Evolutionary conservation across 2,888 invertebrate species (phyloP).

Genomic region (Bombyx huttoni): DNA sequence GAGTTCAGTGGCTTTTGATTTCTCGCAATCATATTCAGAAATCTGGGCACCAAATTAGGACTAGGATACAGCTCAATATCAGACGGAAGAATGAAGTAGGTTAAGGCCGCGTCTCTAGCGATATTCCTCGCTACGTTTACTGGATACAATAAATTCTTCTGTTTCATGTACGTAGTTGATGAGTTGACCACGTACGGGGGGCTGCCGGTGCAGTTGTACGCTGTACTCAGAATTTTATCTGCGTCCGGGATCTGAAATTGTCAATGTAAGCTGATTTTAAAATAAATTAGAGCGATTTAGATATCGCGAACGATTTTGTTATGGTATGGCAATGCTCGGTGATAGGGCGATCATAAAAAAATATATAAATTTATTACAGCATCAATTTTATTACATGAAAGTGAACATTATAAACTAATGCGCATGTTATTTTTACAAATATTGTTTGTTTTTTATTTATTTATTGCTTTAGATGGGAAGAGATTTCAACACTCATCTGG

Average conservation of each 20-base stretch:
- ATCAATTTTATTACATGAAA: too few relatives aligned
- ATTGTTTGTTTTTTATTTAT: too few relatives aligned
- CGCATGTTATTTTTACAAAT: too few relatives aligned
- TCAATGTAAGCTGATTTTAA: background rate
- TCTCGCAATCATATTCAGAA: conserved; percentile 87
- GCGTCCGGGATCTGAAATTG: conserved; percentile 77
- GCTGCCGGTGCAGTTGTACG: conserved; percentile 79
- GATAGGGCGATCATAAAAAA: too few relatives aligned
- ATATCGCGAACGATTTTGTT: background rate
- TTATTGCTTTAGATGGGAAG: too few relatives aligned
- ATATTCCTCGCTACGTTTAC: conserved; percentile 92
- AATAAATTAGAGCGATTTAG: background rate
- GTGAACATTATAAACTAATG: too few relatives aligned
- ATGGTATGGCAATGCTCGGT: too few relatives aligned
- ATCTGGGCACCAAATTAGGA: conserved; percentile 83
- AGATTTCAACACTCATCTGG: too few relatives aligned
- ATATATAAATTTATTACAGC: too few relatives aligned
- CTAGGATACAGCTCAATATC: conserved; percentile 94
- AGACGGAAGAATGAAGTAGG: conserved; percentile 86
- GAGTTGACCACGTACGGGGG: conserved; percentile 79
- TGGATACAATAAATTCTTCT: conserved; percentile 87
- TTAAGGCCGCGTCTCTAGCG: conserved; percentile 86
- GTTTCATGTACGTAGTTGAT: conserved; percentile 81
- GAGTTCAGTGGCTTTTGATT: conserved; percentile 76
- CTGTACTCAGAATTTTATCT: conserved; percentile 71